These are phyloP conservation scores for Nymphalis c-album DNA, from an alignment of 2,888 invertebrate genomes.

Conservation along the genomic window DNA sequence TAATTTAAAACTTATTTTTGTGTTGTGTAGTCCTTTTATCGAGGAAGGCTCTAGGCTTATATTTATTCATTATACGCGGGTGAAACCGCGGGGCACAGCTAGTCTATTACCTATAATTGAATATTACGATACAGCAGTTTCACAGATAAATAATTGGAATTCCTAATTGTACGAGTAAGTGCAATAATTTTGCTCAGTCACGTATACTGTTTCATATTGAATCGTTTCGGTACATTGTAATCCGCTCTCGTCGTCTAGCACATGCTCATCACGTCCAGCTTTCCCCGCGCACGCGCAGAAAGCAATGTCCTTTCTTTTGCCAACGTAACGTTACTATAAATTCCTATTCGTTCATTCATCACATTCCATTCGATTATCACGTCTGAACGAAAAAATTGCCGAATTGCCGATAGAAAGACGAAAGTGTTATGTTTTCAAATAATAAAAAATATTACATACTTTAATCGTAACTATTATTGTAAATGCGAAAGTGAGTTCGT, in stretches of 20 bases:
- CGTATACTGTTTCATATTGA: slow-evolving; percentile 52
- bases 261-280: slow-evolving; percentile 71
- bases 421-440: too few species aligned
- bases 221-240: slow-evolving; percentile 48
- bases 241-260: slow-evolving; percentile 36
- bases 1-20: too few species aligned
- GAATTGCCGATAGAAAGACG: too few species aligned
- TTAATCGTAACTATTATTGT: too few species aligned
- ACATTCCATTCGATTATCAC: slow-evolving; percentile 2
- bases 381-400: too few species aligned
- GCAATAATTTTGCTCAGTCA: slow-evolving; percentile 52
- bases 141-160: slow-evolving; percentile 41
- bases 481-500: too few species aligned
- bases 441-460: too few species aligned
- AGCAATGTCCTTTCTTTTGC: slow-evolving; percentile 43
- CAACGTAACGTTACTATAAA: slow-evolving; percentile 20
- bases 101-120: too few species aligned
- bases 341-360: not conserved
- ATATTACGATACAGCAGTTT: slow-evolving; percentile 8
- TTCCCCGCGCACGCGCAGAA: slow-evolving; percentile 52
- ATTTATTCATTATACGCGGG: too few species aligned
- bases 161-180: slow-evolving; percentile 27
- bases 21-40: too few species aligned
- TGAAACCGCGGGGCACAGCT: too few species aligned
- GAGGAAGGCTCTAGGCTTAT: too few species aligned